Evolutionary conservation across 2,797 vertebrate genomes (phyloP), one percentile per base, ranked within the genome.

Genomic region (Columba guinea): DNA sequence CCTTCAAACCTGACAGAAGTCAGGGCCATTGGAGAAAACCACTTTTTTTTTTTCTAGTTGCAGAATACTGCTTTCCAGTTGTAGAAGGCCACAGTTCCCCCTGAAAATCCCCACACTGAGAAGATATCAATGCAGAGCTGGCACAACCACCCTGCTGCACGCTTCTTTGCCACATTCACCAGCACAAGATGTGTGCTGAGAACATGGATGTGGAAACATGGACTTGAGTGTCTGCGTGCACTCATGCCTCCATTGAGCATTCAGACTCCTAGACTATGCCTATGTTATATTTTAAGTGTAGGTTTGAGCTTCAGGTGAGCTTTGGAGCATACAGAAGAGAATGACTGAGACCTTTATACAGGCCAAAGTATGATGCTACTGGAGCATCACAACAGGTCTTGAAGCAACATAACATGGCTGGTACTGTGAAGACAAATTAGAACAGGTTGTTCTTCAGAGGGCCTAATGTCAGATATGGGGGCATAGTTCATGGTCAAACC

Each of bases 141-240:
- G n/a, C 41, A 70, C 41, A n/a, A n/a, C 35, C 46, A 17, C 27
- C 23, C 30, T 48, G 30, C 37, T 44, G 15, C 32, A 37, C 5
- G 2, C 15, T 46, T 73, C 24, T 5, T 51, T 91, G 68, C 15
- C 30, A 58, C 35, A 39, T 83, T 22, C 27, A 26, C 9, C 56
- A 22, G 37, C 34, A 59, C 34, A 67, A 44, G 11, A 10, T 34
- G 13, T 39, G 19, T 51, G 32, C 70, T 65, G 63, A 92, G 56
- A 82, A 56, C 20, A 9, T 58, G 44, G 13, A 35, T 76, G 24
- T 30, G 49, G 89, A 82, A 35, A 35, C 18, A 30, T 1, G 11
- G 26, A 60, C 30, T n/a, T 34, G 22, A 1, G 1, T 5, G 5
- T 41, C 48, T 63, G 17, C 24, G 21, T 2, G 3, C 0, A 0